Conservation (phyloP, 2,113 vertebrate species). For the Romanogobio albipinnatus region DNA sequence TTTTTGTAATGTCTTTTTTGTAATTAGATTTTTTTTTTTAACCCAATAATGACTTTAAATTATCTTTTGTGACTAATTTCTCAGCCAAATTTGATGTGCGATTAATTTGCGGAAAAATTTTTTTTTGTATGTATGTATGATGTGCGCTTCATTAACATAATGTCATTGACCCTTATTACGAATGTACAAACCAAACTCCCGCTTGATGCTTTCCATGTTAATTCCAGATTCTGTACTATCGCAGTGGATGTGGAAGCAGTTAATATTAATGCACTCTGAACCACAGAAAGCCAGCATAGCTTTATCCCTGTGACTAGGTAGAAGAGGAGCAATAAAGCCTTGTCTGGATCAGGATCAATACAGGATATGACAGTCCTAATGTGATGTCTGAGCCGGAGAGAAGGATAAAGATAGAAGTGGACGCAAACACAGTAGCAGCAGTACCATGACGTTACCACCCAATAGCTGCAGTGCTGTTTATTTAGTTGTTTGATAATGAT, state of each 20-base stretch:
- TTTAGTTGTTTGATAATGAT: constrained; percentile 58
- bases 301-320: constrained; percentile 65
- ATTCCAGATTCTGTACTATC: constrained; percentile 62
- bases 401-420: constrained; percentile 45
- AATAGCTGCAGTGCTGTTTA: constrained; percentile 67
- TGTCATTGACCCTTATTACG: background rate
- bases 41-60: no score
- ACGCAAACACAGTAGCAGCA: background rate
- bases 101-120: no score
- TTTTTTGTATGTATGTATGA: no score
- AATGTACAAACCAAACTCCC: constrained; percentile 1
- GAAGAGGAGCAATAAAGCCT: constrained; percentile 72
- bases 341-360: constrained; percentile 71
- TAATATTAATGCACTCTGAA: constrained; percentile 80
- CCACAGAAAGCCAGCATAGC: constrained; percentile 72
- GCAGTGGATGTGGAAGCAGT: constrained; percentile 73
- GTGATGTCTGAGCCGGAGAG: constrained; percentile 56
- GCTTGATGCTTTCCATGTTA: background rate
- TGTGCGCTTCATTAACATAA: no score
- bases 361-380: constrained; percentile 79
- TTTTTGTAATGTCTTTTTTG: no score
- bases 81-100: no score
- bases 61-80: no score
- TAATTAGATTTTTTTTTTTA: no score
- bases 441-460: background rate